These are phyloP conservation scores for Harpalus rufipes DNA, from an alignment of 2,888 invertebrate genomes.

Conservation along the genomic window DNA sequence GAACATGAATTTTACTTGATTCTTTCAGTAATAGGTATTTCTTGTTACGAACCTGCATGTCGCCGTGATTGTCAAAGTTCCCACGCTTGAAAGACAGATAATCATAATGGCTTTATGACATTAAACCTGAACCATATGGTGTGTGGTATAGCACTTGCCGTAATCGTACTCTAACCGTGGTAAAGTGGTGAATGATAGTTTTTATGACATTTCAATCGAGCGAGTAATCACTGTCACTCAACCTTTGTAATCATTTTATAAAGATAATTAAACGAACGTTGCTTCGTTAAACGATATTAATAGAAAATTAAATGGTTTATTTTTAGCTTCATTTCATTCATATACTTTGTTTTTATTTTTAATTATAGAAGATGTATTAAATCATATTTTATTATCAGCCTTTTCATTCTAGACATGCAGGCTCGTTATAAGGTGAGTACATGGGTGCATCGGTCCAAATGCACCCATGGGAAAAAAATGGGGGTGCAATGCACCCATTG, in stretches of 20 bases:
- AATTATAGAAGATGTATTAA: too few relatives aligned
- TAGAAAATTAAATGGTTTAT: not conserved
- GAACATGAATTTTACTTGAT: too few relatives aligned
- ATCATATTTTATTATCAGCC: too few relatives aligned
- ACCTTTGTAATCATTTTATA: not conserved
- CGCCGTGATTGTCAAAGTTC: not conserved
- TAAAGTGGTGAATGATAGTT: not conserved
- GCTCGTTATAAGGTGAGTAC: too few relatives aligned
- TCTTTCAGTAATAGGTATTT: not conserved
- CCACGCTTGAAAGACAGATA: constrained; percentile 39
- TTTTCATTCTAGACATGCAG: too few relatives aligned
- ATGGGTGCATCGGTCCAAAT: too few relatives aligned
- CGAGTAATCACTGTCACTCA: not conserved
- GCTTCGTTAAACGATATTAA: not conserved
- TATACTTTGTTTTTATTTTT: too few relatives aligned
- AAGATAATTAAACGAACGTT: not conserved
- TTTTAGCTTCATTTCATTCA: too few relatives aligned
- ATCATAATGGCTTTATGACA: constrained; percentile 28
- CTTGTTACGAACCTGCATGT: constrained; percentile 4
- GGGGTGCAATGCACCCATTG: too few relatives aligned
- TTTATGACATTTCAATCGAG: not conserved
- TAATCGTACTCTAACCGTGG: not conserved
- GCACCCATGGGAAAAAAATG: too few relatives aligned
- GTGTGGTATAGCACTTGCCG: not conserved
- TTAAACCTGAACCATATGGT: constrained; percentile 15